These are phyloP conservation scores for Rapana venosa DNA, from an alignment of 2,888 invertebrate species.

Conservation along the genomic window DNA sequence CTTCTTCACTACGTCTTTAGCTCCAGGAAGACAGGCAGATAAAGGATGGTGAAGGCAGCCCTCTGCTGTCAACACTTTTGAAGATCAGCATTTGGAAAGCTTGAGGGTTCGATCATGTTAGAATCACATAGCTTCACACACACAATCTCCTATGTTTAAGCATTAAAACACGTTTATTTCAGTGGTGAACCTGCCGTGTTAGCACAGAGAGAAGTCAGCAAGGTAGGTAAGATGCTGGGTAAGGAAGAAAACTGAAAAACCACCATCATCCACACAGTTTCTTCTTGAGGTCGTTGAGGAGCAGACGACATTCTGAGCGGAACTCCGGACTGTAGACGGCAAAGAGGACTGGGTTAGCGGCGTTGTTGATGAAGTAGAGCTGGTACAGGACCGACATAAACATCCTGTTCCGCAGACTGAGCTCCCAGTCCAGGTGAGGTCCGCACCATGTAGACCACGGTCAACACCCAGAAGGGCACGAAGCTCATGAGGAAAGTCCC, in stretches of 20 bases:
- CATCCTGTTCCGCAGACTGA: not conserved
- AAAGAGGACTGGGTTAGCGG: constrained; percentile 24
- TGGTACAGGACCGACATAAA: constrained; percentile 10
- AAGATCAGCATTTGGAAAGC: too few relatives aligned
- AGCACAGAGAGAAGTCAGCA: too few relatives aligned
- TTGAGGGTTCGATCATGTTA: too few relatives aligned
- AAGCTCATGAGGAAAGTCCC: not conserved
- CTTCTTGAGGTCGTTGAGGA: not conserved
- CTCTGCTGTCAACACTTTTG: too few relatives aligned
- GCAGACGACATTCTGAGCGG: not conserved
- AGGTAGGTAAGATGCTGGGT: too few relatives aligned
- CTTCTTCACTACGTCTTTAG: too few relatives aligned
- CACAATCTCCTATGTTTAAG: too few relatives aligned
- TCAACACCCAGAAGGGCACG: constrained; percentile 24
- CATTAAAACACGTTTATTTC: too few relatives aligned
- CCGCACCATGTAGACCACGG: constrained; percentile 9
- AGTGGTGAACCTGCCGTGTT: too few relatives aligned
- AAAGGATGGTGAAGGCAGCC: too few relatives aligned
- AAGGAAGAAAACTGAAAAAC: not conserved
- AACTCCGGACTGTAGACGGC: constrained; percentile 23
- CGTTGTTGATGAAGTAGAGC: constrained; percentile 27
- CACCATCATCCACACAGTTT: not conserved
- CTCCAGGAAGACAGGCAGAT: too few relatives aligned
- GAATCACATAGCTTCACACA: too few relatives aligned
- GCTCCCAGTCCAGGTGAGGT: constrained; percentile 22